phyloP scores from a whole-genome alignment of 2,888 invertebrate species.

The Margaritifera margaritifera region DNA sequence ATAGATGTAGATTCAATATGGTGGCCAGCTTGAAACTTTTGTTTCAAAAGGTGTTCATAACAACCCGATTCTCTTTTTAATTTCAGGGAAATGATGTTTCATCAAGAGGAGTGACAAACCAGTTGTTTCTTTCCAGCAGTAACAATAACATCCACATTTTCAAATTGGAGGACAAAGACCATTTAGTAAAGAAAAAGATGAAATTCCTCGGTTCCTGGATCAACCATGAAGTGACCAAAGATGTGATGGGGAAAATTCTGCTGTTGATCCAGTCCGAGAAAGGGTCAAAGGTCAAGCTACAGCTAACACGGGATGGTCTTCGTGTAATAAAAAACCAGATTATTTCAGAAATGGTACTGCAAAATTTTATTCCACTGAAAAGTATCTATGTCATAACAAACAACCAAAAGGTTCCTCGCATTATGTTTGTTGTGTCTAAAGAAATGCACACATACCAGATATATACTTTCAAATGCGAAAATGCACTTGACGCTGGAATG shows the following conservation, averaged over 20 bases:
- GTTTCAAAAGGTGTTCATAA: too few relatives aligned
- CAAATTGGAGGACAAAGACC: neutral
- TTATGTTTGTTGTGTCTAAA: slow-evolving; percentile 49
- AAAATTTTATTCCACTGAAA: slow-evolving; percentile 39
- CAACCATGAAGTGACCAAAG: slow-evolving; percentile 41
- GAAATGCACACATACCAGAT: slow-evolving; percentile 41
- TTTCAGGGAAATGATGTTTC: too few relatives aligned
- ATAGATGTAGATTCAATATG: too few relatives aligned
- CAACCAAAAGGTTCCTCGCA: slow-evolving; percentile 43
- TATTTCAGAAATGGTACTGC: slow-evolving; percentile 36
- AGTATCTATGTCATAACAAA: slow-evolving; percentile 48
- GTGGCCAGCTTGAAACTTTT: too few relatives aligned
- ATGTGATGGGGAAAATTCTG: slow-evolving; percentile 33
- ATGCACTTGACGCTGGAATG: slow-evolving; percentile 42
- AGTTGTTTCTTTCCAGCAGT: neutral
- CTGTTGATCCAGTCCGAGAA: slow-evolving; percentile 35
- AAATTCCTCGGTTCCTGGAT: slow-evolving; percentile 51
- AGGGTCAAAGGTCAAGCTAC: slow-evolving; percentile 51
- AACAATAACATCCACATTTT: neutral
- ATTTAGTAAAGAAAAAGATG: slow-evolving; percentile 42
- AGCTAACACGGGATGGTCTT: slow-evolving; percentile 45
- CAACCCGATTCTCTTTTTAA: too few relatives aligned
- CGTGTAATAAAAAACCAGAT: slow-evolving; percentile 34
- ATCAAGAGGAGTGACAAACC: too few relatives aligned
- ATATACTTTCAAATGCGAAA: slow-evolving; percentile 45